These are phyloP conservation scores for human DNA, from an alignment of 2,113 vertebrate genomes.

Conservation along the genomic window DNA sequence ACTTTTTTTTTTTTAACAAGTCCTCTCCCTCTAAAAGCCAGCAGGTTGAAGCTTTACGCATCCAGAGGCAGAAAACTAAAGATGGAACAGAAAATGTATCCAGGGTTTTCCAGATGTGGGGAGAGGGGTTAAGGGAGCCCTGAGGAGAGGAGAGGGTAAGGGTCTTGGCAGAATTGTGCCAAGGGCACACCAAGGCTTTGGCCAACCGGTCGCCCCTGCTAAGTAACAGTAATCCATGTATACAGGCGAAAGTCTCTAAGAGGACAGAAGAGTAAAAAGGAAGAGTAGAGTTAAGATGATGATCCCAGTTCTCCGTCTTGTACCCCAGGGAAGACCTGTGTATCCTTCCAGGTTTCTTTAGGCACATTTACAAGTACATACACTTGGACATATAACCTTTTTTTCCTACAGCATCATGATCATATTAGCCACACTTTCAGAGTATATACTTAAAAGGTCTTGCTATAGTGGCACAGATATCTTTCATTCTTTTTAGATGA, in stretches of 20 bases:
- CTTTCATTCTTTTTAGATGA: constrained; percentile 41
- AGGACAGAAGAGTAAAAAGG: not conserved
- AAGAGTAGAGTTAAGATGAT: not conserved
- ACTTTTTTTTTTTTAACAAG: not conserved
- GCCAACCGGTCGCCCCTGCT: not conserved
- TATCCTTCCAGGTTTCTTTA: not conserved
- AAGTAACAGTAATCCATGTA: not conserved
- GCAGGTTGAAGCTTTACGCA: not conserved
- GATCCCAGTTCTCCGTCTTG: not conserved
- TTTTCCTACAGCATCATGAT: not conserved
- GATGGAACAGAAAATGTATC: not conserved
- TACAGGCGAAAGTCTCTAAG: not conserved
- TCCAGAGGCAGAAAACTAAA: constrained; percentile 1
- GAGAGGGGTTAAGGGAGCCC: not conserved
- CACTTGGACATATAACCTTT: not conserved
- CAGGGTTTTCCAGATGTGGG: not conserved
- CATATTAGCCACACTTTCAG: not conserved
- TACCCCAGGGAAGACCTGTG: not conserved
- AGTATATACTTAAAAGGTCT: constrained; percentile 9
- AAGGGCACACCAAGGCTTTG: not conserved
- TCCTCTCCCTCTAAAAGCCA: not conserved
- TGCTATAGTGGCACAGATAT: not conserved
- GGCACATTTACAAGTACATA: not conserved
- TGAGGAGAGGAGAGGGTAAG: not conserved
- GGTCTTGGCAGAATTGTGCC: not conserved